phyloP scores from a whole-genome alignment of 1,140 invertebrate species.

The Zophobas atratus region DNA sequence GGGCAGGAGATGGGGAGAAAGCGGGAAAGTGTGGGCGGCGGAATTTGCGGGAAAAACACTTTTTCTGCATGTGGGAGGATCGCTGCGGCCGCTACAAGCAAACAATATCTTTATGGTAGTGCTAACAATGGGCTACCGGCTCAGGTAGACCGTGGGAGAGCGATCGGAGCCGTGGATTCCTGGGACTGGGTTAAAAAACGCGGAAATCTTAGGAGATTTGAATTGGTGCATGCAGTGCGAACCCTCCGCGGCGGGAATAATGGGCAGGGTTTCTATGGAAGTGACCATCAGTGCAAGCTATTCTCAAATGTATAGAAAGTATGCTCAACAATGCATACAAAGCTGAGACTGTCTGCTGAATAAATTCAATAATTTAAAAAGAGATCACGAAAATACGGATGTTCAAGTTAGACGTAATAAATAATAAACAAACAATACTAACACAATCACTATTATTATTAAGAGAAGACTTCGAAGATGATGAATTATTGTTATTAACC shows the following conservation, averaged over 20 bases:
- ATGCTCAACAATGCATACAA: no score
- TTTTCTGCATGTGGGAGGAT: conserved; percentile 20
- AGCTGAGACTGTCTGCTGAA: no score
- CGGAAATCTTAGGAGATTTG: conserved; percentile 3
- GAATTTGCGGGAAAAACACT: not conserved
- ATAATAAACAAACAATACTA: no score
- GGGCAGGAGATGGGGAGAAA: not conserved
- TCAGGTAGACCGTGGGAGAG: conserved; percentile 18
- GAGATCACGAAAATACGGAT: no score
- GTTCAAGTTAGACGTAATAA: no score
- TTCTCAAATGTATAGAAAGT: no score
- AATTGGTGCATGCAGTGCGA: not conserved
- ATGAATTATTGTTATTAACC: no score
- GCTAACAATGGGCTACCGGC: not conserved
- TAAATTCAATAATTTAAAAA: no score
- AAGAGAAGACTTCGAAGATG: no score
- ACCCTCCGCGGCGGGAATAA: not conserved
- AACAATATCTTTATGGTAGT: not conserved
- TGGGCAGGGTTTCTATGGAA: no score
- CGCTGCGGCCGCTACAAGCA: conserved; percentile 7
- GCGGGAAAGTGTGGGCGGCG: not conserved
- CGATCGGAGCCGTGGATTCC: not conserved
- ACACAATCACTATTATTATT: no score
- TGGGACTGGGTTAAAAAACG: conserved; percentile 5
- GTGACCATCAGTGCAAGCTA: no score